Evolutionary conservation across 2,113 vertebrate species (phyloP), one percentile per base, ranked within the genome.

Genomic region (Hippocampus abdominalis): DNA sequence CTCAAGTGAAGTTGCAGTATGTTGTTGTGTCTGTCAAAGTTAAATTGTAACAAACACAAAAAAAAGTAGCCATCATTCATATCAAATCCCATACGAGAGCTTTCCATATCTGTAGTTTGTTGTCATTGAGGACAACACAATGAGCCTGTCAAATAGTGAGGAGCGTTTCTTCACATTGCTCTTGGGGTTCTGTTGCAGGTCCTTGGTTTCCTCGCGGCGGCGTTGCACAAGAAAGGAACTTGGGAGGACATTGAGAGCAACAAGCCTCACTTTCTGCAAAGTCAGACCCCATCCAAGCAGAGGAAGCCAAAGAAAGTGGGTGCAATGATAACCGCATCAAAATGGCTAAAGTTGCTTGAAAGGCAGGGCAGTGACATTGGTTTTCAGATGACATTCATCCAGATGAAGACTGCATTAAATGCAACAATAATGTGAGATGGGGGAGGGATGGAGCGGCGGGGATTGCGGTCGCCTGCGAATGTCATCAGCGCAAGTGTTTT

Each of bases 141-240:
- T 60, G 15, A 60, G 20, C 11, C 54, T 27, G 54, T 57, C 25
- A 57, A 60, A 16, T 60, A 9, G 16, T 2, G 27, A 27, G 25
- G 23, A 16, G 6, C 8, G 16, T 60, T 54, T 29, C 25, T 60
- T 60, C 57, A 32, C 11, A 23, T 8, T 67, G 21, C 62, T 68
- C 49, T 42, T 69, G 27, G 60, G 3, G 18, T 67, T n/a, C 32
- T 27, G 4, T 68, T n/a, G n/a, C 64, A 99, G 97, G 94, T 98
- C 32, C 96, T 99, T 85, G 94, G 96, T 8, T 98, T 97, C 89
- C 90, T 99, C 86, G 95, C 96, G 89, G 96, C 96, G 75, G 89
- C 95, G 74, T 82, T 99, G 69, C 91, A 91, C 78, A 99, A 99
- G 93, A 96, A 91, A 7, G 97, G 97, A 65, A 98, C 95, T 63